These are phyloP conservation scores for Elmis aenea DNA, from an alignment of 2,888 invertebrate genomes.

Conservation along the genomic window DNA sequence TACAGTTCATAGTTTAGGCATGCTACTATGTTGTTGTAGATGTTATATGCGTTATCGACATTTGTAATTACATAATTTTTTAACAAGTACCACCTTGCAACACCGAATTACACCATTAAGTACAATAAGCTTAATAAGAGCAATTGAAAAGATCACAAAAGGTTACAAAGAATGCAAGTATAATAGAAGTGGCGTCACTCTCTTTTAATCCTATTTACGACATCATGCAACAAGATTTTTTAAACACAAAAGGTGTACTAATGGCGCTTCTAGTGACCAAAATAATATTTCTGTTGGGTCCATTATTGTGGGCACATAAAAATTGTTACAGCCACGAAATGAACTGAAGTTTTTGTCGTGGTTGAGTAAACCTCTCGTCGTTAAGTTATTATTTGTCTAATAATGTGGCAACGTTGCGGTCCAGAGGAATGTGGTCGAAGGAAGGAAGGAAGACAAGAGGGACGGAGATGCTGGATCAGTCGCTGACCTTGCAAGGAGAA, in stretches of 20 bases:
- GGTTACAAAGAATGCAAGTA: slow-evolving; percentile 38
- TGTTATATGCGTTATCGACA: too few relatives aligned
- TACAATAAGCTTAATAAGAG: slow-evolving; percentile 35
- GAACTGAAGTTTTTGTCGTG: too few relatives aligned
- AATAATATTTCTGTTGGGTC: too few relatives aligned
- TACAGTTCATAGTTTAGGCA: too few relatives aligned
- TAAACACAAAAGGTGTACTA: slow-evolving; percentile 21
- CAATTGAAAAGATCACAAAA: slow-evolving; percentile 41
- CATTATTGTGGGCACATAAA: too few relatives aligned
- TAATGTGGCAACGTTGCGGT: slow-evolving; percentile 32
- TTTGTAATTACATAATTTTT: slow-evolving; percentile 11
- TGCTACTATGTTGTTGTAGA: too few relatives aligned
- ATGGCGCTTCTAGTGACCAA: too few relatives aligned
- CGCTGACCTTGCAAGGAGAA: slow-evolving; percentile 49
- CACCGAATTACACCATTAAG: slow-evolving; percentile 31
- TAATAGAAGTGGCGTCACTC: slow-evolving; percentile 42
- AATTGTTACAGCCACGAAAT: too few relatives aligned
- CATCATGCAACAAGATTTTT: slow-evolving; percentile 19
- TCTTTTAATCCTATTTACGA: slow-evolving; percentile 31
- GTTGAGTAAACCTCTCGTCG: too few relatives aligned
- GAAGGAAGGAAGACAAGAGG: slow-evolving; percentile 42
- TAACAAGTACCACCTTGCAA: slow-evolving; percentile 32
- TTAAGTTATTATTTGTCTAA: slow-evolving; percentile 10
- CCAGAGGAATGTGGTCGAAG: slow-evolving; percentile 40
- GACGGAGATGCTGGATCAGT: slow-evolving; percentile 42